Conservation (phyloP, 2,888 invertebrate genomes). For the Urechis unicinctus region DNA sequence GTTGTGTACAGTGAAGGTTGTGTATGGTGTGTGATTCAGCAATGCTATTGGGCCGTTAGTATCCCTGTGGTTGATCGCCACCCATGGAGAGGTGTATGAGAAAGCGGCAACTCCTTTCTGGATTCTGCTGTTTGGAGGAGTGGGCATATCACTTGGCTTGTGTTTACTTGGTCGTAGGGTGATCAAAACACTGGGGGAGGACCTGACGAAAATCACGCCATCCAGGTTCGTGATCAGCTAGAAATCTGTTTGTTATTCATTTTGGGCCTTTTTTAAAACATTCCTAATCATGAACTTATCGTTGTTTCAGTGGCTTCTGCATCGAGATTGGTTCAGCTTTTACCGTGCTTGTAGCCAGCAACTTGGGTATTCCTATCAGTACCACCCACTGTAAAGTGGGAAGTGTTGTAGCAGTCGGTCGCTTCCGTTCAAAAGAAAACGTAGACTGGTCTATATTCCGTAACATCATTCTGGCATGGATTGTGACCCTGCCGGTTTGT, state of each 20-base stretch:
- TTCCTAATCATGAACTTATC: not conserved
- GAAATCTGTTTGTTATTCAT: too few species aligned
- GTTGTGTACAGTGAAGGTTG: not conserved
- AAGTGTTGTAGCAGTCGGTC: conserved; percentile 69
- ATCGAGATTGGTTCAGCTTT: conserved; percentile 94
- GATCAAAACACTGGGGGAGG: conserved; percentile 94
- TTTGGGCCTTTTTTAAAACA: too few species aligned
- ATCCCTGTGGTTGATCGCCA: conserved; percentile 65
- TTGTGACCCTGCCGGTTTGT: conserved; percentile 92
- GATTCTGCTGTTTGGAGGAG: conserved; percentile 87
- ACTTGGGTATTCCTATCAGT: conserved; percentile 92
- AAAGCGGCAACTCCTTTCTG: conserved; percentile 80
- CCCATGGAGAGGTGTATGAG: conserved; percentile 57
- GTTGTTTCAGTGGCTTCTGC: conserved; percentile 65
- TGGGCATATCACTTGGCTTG: conserved; percentile 90
- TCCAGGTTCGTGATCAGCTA: conserved; percentile 64
- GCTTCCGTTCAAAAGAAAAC: conserved; percentile 45
- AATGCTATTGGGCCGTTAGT: conserved; percentile 97
- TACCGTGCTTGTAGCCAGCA: conserved; percentile 92
- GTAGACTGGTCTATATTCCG: conserved; percentile 57
- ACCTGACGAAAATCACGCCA: conserved; percentile 92
- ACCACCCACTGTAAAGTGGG: conserved; percentile 99
- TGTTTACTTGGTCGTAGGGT: conserved; percentile 96
- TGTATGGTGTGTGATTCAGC: conserved; percentile 54
- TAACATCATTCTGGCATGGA: conserved; percentile 96